Base-by-base conservation (phyloP, 2,797 vertebrate genomes). In the Bothrops alternatus region DNA sequence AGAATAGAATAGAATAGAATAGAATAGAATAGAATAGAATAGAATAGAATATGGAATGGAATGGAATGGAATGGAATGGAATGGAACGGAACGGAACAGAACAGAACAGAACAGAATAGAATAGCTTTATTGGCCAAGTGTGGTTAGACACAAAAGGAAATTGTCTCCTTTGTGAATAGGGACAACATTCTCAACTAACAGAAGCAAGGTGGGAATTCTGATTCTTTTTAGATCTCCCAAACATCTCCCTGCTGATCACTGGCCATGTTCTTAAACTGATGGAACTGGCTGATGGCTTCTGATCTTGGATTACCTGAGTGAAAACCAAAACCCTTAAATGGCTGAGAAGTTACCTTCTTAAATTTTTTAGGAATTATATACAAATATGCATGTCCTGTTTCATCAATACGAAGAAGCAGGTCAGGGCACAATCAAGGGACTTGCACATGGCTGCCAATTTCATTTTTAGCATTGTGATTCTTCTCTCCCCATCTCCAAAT, bases 41-140 rank as follows among this genome's bases (percentile, higher is more conserved):
- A 57, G 16, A 1, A 61, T 6, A 56, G 11, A 12, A 56, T 14
- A 53, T 53, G 0, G 8, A 53, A 10, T 53, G 1, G 8, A 53
- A 53, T 53, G 1, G 58, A 23, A 23, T 3, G 3, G 23, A 25
- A 25, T 28, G 1, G 58, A 8, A 23, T 23, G 6, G 57, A 20
- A 25, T 7, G 2, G 6, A 23, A 23, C 0, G 6, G 18, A 20
- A 23, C 0, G 1, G 20, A 20, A 23, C 0, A 14, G 55, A 12
- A 55, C 2, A 57, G 56, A 1, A 58, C 0, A 58, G 57, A 4
- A 63, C 1, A 63, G 61, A 6, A 7, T 20, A 58, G 57, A 63
- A 28, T 60, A 69, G n/a, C 50, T 53, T 53, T 53, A 53, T 53
- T 53, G 50, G 50, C 50, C 50, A 53, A 53, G 50, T 53, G 8